These are phyloP conservation scores for Drosophila tanythrix DNA, from an alignment of 2,888 invertebrate genomes.

Conservation along the genomic window DNA sequence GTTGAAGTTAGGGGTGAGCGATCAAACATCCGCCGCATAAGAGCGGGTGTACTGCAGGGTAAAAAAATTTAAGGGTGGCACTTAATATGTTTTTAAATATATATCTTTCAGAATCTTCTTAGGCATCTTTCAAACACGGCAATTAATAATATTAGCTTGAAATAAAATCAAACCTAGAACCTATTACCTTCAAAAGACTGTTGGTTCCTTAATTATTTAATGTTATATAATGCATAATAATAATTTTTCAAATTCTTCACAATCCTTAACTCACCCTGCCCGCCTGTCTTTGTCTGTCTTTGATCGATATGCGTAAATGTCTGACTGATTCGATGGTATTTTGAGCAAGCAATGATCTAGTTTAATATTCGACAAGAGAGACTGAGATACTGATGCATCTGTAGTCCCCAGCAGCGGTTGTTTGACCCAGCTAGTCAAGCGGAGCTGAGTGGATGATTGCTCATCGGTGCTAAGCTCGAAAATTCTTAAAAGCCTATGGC, in stretches of 20 bases:
- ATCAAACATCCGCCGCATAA: background rate
- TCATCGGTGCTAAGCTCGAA: constrained; percentile 13
- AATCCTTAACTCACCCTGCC: background rate
- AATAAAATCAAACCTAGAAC: no score
- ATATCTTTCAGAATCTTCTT: background rate
- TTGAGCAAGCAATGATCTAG: background rate
- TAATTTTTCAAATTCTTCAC: background rate
- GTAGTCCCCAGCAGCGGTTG: background rate
- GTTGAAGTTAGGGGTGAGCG: no score
- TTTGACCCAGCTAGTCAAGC: constrained; percentile 39
- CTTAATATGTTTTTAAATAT: background rate
- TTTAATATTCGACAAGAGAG: background rate
- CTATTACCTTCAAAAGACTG: no score
- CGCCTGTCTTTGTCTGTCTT: background rate
- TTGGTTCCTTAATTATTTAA: no score
- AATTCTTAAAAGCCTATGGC: background rate
- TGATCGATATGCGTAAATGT: background rate
- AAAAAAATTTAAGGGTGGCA: background rate
- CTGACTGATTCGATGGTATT: background rate
- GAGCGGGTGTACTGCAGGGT: no score
- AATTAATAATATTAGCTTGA: no score
- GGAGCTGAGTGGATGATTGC: constrained; percentile 29
- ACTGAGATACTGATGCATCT: background rate
- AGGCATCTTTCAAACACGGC: no score
- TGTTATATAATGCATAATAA: no score